Evolutionary conservation across 2,888 invertebrate species (phyloP), one percentile per base, ranked within the genome.

Genomic region (Criorhina ranunculi): DNA sequence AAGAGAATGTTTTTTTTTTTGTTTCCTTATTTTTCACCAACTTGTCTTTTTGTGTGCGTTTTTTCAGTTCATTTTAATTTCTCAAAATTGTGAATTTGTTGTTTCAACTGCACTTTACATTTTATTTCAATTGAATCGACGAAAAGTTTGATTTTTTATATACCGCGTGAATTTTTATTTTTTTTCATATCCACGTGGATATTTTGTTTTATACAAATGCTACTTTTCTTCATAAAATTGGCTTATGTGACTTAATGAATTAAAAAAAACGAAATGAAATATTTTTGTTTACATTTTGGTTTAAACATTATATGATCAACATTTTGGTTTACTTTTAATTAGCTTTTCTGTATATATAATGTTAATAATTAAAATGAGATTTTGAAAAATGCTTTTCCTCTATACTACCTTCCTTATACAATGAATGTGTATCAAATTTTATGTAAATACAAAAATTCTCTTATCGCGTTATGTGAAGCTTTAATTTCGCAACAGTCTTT

Each of bases 181-280:
- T 60, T 37, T 19, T 42, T 37, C 57, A 46, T 15, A 19, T 46
- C 7, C n/a, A n/a, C n/a, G n/a, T n/a, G n/a, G 51, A 12, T 35
- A 55, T 82, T 19, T 44, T 59, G n/a, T 60, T 70, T 29, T 44
- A 44, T 67, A 62, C 19, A 73, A 79, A 79, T 83, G 83, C 83
- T 83, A 83, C 83, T 83, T 78, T 83, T 83, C 83, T 83, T 69
- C 40, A 37, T 66, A 17, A 49, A 55, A 78, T 79, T 78, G 78
- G 78, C 78, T 73, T 73, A 17, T 78, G 73, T 57, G 35, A 51
- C 2, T 49, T 8, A n/a, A 62, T 51, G 57, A 53, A 42, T 5
- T 59, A 33, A 49, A 72, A 11, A 0, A 17, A 24, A 46, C 1
- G 7, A 44, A 5, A 44, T 29, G 9, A 44, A 11, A 46, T n/a